Evolutionary conservation across 2,888 invertebrate genomes (phyloP).

Genomic region (Lasioglossum lativentre): DNA sequence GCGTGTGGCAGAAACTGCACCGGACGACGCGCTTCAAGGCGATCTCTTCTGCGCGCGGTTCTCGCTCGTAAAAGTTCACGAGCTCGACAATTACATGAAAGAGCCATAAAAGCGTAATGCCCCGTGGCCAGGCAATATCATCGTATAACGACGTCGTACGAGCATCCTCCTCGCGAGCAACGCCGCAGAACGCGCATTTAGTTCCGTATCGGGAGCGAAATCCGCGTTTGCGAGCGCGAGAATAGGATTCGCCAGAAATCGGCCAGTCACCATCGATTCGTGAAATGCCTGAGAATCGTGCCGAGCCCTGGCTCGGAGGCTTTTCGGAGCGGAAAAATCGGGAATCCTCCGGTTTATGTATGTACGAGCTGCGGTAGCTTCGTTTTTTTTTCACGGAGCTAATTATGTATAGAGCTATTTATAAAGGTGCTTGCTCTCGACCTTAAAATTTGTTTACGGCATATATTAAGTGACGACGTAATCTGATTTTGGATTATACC

Average conservation of each 20-base stretch:
- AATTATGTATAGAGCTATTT: too few species aligned
- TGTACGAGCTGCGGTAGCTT: not conserved
- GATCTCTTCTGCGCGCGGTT: conserved; percentile 72
- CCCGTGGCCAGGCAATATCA: conserved; percentile 69
- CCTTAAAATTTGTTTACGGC: not conserved
- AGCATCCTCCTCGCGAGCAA: conserved; percentile 24
- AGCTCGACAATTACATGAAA: conserved; percentile 83
- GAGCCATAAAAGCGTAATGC: conserved; percentile 82
- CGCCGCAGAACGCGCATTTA: not conserved
- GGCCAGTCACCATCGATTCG: not conserved
- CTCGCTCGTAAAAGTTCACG: conserved; percentile 82
- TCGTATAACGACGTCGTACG: conserved; percentile 68
- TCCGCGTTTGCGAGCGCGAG: conserved; percentile 32
- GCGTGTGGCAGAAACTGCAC: conserved; percentile 15
- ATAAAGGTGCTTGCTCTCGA: not conserved
- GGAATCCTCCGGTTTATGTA: conserved; percentile 23
- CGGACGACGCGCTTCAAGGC: conserved; percentile 66
- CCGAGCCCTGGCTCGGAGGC: not conserved
- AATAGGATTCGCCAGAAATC: not conserved
- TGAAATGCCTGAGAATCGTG: not conserved
- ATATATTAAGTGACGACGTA: not conserved
- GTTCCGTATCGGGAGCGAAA: conserved; percentile 45
- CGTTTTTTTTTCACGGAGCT: not conserved
- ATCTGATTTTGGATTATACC: not conserved
- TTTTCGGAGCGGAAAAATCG: conserved; percentile 51